phyloP scores from a whole-genome alignment of 2,113 vertebrate genomes.

The Excalfactoria chinensis region DNA sequence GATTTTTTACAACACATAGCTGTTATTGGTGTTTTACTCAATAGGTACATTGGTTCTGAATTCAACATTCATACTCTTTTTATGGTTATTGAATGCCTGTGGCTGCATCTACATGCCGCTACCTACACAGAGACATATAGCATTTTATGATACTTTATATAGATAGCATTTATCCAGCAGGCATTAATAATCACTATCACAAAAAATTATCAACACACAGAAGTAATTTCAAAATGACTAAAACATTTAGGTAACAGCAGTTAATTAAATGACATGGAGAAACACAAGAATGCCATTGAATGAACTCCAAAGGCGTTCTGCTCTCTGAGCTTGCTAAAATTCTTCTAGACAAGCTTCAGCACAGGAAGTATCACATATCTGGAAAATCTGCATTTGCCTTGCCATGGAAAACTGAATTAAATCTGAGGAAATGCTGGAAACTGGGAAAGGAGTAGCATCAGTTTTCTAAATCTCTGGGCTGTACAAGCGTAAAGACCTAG shows the following conservation, averaged over 20 bases:
- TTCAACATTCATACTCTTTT: not conserved
- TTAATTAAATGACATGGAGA: not conserved
- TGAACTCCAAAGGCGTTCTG: not conserved
- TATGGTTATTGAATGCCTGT: not conserved
- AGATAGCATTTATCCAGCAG: not conserved
- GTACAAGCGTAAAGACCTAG: not conserved
- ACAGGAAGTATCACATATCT: not conserved
- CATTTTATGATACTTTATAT: not conserved
- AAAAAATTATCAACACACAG: not conserved
- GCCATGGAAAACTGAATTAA: not conserved
- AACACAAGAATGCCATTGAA: not conserved
- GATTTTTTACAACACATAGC: not conserved
- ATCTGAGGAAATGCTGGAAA: not conserved
- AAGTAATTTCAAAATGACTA: constrained; percentile 5
- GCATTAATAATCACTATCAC: not conserved
- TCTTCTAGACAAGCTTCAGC: not conserved
- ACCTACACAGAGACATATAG: not conserved
- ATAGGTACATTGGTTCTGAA: not conserved
- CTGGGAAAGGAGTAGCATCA: not conserved
- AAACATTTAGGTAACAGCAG: not conserved
- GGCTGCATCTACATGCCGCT: not conserved
- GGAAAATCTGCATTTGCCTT: not conserved
- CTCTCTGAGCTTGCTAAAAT: not conserved
- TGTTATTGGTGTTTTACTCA: not conserved
- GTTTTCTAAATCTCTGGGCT: not conserved